These are phyloP conservation scores for Leucophenga montana DNA, from an alignment of 2,888 invertebrate genomes.

Conservation along the genomic window DNA sequence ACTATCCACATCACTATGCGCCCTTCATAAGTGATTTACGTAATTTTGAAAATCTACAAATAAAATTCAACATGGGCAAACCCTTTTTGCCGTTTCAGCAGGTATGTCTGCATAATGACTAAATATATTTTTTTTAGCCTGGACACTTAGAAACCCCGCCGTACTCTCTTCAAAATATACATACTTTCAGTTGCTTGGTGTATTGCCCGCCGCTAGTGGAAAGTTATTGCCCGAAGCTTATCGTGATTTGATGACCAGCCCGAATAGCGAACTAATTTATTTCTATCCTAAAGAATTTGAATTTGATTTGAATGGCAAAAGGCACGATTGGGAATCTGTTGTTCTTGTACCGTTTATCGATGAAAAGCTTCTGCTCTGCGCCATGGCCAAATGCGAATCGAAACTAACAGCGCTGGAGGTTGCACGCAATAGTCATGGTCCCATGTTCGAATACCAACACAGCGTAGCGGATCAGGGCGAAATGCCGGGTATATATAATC, in stretches of 20 bases:
- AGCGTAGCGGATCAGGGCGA: slow-evolving; percentile 77
- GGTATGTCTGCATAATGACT: slow-evolving; percentile 69
- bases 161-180: no score
- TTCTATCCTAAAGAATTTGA: slow-evolving; percentile 94
- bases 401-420: slow-evolving; percentile 81
- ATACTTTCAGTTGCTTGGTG: slow-evolving; percentile 81
- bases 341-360: slow-evolving; percentile 95
- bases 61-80: slow-evolving; percentile 87
- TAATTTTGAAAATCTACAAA: slow-evolving; percentile 82
- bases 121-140: background rate
- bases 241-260: slow-evolving; percentile 84
- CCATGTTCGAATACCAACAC: slow-evolving; percentile 87
- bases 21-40: slow-evolving; percentile 95
- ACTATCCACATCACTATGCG: slow-evolving; percentile 96
- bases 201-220: slow-evolving; percentile 90
- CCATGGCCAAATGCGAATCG: slow-evolving; percentile 82
- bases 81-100: slow-evolving; percentile 96
- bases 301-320: slow-evolving; percentile 96
- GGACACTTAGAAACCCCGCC: no score
- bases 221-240: slow-evolving; percentile 84
- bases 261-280: slow-evolving; percentile 85
- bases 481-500: slow-evolving; percentile 75
- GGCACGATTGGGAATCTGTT: slow-evolving; percentile 96
- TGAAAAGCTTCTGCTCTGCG: slow-evolving; percentile 82
- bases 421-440: slow-evolving; percentile 87